phyloP scores from a whole-genome alignment of 2,113 vertebrate genomes.

The Puma concolor region DNA sequence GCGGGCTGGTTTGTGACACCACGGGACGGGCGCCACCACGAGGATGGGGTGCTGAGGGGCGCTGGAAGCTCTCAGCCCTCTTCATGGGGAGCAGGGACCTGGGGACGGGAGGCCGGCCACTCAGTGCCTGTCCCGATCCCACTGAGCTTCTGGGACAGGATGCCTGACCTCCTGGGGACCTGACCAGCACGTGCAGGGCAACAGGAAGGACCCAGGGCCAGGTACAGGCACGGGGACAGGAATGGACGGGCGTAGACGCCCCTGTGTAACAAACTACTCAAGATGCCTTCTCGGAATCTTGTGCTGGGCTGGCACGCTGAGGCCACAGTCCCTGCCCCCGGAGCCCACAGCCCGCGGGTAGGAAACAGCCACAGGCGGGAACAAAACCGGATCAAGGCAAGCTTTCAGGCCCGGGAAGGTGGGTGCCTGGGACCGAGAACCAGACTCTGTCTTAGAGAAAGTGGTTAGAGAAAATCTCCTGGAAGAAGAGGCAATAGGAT shows the following conservation, averaged over 20 bases:
- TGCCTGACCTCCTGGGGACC: not conserved
- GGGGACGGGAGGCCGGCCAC: not conserved
- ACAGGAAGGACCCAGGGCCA: not conserved
- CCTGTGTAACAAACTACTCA: not conserved
- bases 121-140: not conserved
- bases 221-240: not conserved
- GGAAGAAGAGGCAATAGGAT: not conserved
- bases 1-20: conserved; percentile 80
- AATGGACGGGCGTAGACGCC: not conserved
- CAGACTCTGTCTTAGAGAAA: not conserved
- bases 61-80: not conserved
- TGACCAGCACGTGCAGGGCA: not conserved
- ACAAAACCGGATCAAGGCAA: not conserved
- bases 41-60: not conserved
- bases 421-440: not conserved
- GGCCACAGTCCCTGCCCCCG: not conserved
- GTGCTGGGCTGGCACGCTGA: not conserved
- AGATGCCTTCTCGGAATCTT: not conserved
- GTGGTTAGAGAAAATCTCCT: not conserved
- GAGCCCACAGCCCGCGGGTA: not conserved
- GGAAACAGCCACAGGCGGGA: not conserved
- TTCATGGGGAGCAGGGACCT: not conserved
- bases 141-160: not conserved
- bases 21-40: conserved; percentile 71
- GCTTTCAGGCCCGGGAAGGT: not conserved